Evolutionary conservation across 1,140 invertebrate genomes (phyloP).

Genomic region (Halictus rubicundus): DNA sequence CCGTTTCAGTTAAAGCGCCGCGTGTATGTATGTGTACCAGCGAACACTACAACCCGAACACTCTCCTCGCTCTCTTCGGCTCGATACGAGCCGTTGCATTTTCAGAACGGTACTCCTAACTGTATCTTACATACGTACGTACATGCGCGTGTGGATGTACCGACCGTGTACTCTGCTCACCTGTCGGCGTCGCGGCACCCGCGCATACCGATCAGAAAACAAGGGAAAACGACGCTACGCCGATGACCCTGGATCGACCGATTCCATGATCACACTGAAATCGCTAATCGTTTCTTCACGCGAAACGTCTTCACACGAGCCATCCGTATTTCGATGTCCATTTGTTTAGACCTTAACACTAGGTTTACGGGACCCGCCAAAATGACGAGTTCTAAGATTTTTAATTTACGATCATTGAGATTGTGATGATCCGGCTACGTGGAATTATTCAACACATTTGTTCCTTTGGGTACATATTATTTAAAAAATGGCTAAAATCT

Average conservation of each 20-base stretch:
- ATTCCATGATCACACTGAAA: no score
- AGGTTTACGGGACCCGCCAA: no score
- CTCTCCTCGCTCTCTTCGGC: conserved; percentile 68
- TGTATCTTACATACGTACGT: conserved; percentile 66
- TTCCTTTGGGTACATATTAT: no score
- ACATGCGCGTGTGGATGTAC: conserved; percentile 22
- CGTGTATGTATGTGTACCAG: neutral
- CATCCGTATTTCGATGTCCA: no score
- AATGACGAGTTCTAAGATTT: no score
- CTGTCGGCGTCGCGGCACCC: conserved; percentile 58
- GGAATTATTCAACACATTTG: no score
- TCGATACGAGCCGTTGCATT: conserved; percentile 67
- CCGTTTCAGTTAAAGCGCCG: conserved; percentile 60
- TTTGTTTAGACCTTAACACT: no score
- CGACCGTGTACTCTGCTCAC: conserved; percentile 52
- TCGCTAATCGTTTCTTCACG: neutral
- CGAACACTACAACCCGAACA: conserved; percentile 31
- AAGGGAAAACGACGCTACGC: conserved; percentile 43
- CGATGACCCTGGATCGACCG: conserved; percentile 23
- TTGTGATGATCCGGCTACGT: no score
- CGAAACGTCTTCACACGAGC: no score
- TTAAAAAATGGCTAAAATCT: no score
- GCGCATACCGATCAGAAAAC: conserved; percentile 57
- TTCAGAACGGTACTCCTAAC: conserved; percentile 77
- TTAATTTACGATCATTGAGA: no score